Percentiles rank a stretch among this genome's conserved stretches.
phyloP scores from a whole-genome alignment of 2,797 vertebrate species.

The Epinephelus coioides region DNA sequence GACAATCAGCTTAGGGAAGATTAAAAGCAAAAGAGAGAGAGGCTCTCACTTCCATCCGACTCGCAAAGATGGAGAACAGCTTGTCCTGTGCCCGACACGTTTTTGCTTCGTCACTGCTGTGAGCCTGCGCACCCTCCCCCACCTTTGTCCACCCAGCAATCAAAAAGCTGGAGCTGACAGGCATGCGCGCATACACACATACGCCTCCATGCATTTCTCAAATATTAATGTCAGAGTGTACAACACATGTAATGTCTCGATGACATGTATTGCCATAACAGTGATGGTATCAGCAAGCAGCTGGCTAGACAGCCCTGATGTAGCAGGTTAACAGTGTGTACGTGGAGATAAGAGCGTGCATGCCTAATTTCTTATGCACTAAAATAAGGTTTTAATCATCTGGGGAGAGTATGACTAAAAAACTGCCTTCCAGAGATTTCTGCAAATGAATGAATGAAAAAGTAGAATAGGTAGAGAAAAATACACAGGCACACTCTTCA shows the following conservation, averaged over 20 bases:
- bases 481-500: conserved; percentile 53
- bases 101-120: conserved; percentile 85
- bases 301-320: conserved; percentile 13
- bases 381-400: conserved; percentile 32
- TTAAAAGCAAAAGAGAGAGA: conserved; percentile 52
- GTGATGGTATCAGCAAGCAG: conserved; percentile 14
- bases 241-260: conserved; percentile 34
- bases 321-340: conserved; percentile 15
- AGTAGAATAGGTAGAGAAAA: conserved; percentile 33
- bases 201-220: conserved; percentile 34
- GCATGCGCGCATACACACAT: conserved; percentile 30
- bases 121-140: conserved; percentile 66
- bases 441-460: conserved; percentile 25
- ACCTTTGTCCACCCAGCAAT: conserved; percentile 57
- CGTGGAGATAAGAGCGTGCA: conserved; percentile 12
- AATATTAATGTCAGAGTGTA: conserved; percentile 48
- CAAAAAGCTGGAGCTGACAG: conserved; percentile 55
- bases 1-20: conserved; percentile 65
- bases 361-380: not conserved
- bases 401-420: not conserved
- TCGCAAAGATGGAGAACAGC: conserved; percentile 76
- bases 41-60: conserved; percentile 48
- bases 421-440: conserved; percentile 20
- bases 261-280: conserved; percentile 16
- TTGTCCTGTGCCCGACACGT: conserved; percentile 71